Evolutionary conservation across 2,797 vertebrate genomes (phyloP).

Genomic region (Acanthornis magna): DNA sequence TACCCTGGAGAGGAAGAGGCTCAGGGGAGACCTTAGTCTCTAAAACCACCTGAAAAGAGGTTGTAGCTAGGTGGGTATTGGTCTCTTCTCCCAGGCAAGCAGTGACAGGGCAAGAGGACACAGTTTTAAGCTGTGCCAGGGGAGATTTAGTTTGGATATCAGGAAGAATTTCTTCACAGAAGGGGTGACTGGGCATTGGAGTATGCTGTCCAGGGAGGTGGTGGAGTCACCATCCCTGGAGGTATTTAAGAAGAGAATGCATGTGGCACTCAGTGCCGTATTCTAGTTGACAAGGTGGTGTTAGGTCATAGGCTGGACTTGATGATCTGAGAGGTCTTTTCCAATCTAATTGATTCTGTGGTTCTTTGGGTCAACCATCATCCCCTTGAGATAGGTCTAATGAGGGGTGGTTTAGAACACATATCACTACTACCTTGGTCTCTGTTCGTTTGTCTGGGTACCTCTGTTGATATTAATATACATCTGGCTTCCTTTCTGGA

Average conservation of each 20-base stretch:
- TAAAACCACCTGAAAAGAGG: background rate
- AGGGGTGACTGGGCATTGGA: background rate
- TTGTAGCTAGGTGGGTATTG: too few relatives aligned
- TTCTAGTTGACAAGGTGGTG: background rate
- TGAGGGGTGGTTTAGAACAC: background rate
- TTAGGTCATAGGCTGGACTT: background rate
- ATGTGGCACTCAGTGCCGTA: background rate
- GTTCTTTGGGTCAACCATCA: background rate
- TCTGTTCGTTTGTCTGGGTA: background rate
- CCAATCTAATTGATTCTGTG: background rate
- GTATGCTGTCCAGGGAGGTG: background rate
- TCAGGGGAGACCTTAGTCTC: background rate
- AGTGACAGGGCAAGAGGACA: background rate
- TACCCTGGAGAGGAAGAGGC: fast-evolving
- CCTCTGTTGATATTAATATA: background rate
- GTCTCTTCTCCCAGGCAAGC: background rate
- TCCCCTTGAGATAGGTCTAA: background rate
- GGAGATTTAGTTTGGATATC: background rate
- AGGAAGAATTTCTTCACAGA: background rate
- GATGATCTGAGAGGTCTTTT: background rate
- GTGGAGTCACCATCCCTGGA: background rate
- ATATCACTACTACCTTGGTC: background rate
- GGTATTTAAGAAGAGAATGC: background rate
- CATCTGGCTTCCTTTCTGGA: background rate
- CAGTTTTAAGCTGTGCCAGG: background rate